Base-by-base conservation (phyloP, 2,113 vertebrate species). In the Crotalus helleri region DNA sequence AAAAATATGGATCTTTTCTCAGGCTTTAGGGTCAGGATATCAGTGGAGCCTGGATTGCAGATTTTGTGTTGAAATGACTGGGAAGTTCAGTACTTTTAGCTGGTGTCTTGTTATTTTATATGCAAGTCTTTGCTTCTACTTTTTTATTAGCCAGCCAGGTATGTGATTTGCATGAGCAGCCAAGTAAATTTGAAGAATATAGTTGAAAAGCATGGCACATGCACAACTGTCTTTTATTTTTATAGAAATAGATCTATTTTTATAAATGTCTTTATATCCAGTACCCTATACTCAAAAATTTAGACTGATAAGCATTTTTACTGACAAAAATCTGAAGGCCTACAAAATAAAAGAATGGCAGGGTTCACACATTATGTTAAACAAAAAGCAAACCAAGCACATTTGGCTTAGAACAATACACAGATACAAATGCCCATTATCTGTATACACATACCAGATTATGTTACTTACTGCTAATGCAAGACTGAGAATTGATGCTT, bases 401-500 rank as follows among this genome's bases (percentile, higher is more conserved):
- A 44, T 81, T 19, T 81, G 69, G 64, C 12, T 29, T 81, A 39
- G 74, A 21, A 44, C 17, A 81, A 81, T 44, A 23, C n/a, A 39
- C 7, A 44, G 33, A 81, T 39, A 3, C 7, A 81, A 81, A 39
- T 44, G 17, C 1, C 6, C 26, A 24, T 87, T 21, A 10, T 51
- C 51, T 59, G 26, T 33, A 85, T 2, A 61, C 4, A 92, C 92
- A 39, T 29, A 39, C 46, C 89, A 59, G 57, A 24, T 17, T 89
- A 87, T 87, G 2, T 6, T 96, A 97, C 99, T 98, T 98, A 99
- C 99, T 46, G 99, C 98, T 96, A 99, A 94, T 0, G 98, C 99
- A 93, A 99, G 97, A 97, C 99, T 99, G 93, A 99, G 98, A 94
- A 99, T 99, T 23, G 99, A 98, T 9, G 99, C 98, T 21, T 98